A percentile compares a stretch with the other conserved stretches of the same genome.
phyloP scores from a whole-genome alignment of 2,888 invertebrate genomes.

The Drosophila neonasuta region DNA sequence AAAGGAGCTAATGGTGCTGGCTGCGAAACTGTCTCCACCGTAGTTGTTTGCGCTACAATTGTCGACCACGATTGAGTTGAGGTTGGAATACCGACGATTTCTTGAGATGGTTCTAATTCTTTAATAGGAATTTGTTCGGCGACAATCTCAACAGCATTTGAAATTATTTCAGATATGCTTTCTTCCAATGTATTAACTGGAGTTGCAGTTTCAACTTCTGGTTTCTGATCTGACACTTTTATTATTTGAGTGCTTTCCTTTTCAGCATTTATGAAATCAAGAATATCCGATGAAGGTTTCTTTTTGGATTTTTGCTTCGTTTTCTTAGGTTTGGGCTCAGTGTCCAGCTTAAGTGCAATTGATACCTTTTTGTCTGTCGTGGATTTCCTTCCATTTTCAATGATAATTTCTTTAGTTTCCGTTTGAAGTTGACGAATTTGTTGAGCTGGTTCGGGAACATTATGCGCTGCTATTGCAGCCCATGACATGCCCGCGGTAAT shows the following conservation, averaged over 20 bases:
- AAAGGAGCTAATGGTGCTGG: conserved; percentile 29
- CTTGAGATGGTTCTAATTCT: background rate
- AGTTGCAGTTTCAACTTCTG: background rate
- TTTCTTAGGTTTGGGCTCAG: conserved; percentile 65
- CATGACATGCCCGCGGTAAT: conserved; percentile 70
- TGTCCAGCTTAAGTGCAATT: conserved; percentile 55
- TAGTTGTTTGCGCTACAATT: background rate
- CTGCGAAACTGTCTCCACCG: background rate
- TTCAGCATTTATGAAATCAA: conserved; percentile 65
- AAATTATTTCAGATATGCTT: conserved; percentile 11
- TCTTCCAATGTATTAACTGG: conserved; percentile 1
- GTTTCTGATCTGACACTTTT: conserved; percentile 3
- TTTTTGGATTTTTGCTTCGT: conserved; percentile 66
- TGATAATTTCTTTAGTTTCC: conserved; percentile 25
- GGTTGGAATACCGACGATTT: background rate
- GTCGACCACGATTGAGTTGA: conserved; percentile 4
- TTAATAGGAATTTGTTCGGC: background rate
- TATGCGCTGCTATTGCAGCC: conserved; percentile 77
- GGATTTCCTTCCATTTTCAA: conserved; percentile 31
- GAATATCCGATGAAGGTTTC: conserved; percentile 41
- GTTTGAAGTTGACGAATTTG: conserved; percentile 65
- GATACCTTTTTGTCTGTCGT: conserved; percentile 37
- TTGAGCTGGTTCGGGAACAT: conserved; percentile 76
- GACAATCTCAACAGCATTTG: conserved; percentile 15
- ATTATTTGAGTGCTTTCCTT: conserved; percentile 35